These are phyloP conservation scores for Polypterus senegalus DNA, from an alignment of 2,113 vertebrate genomes.

Conservation along the genomic window DNA sequence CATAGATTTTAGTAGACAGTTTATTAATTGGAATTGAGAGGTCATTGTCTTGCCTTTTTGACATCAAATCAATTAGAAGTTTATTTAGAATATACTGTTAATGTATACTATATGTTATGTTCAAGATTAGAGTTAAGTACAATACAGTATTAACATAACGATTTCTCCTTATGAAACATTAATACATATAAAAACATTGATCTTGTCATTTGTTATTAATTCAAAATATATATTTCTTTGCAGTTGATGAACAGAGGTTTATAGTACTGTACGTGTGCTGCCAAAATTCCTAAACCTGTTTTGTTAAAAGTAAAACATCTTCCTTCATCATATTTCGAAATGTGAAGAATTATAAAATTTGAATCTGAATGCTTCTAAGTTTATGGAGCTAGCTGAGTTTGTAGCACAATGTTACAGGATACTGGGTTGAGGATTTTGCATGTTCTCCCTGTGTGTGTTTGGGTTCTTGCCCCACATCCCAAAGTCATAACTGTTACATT, in stretches of 20 bases:
- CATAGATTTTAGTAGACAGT: conserved; percentile 96
- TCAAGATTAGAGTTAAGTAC: conserved; percentile 41
- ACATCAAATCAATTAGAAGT: conserved; percentile 91
- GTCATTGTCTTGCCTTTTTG: conserved; percentile 95
- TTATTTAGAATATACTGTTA: conserved; percentile 85
- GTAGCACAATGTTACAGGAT: too few relatives aligned
- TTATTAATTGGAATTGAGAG: conserved; percentile 98
- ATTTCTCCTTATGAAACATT: conserved; percentile 18
- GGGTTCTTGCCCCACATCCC: too few relatives aligned
- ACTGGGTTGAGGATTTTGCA: too few relatives aligned
- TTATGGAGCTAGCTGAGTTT: too few relatives aligned
- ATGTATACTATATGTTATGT: conserved; percentile 48
- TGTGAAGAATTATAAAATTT: not conserved
- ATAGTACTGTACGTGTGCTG: not conserved
- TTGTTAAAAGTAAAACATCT: not conserved
- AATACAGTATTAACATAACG: conserved; percentile 34
- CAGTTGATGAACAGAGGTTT: not conserved
- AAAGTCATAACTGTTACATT: too few relatives aligned
- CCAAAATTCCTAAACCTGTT: too few relatives aligned
- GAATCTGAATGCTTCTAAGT: not conserved
- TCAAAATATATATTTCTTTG: not conserved
- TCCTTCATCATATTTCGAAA: not conserved
- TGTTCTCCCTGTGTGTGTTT: too few relatives aligned
- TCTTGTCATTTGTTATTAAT: not conserved
- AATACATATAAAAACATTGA: conserved; percentile 11